Base-by-base conservation (phyloP, 2,888 invertebrate species). In the Philaethria dido region DNA sequence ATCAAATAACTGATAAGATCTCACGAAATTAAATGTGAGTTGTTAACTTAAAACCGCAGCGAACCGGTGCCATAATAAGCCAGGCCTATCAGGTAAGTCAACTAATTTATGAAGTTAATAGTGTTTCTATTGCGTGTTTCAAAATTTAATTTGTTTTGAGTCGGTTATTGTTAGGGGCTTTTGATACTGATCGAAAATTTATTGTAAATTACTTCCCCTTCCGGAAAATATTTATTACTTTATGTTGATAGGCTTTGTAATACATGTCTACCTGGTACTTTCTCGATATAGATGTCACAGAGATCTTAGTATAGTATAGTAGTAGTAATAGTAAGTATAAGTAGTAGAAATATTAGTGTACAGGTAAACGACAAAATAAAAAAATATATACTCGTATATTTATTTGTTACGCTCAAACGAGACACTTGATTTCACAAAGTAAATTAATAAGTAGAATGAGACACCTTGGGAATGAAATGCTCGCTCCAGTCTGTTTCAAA, bases 111-210 rank as follows among this genome's bases (percentile, higher is more conserved):
- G 80, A 84, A 83, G 78, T 80, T 80, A 87, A 85, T 85, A 80
- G 82, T 77, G 81, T 80, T 80, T 80, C 70, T 81, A 82, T 92
- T 86, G 92, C 92, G 92, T 92, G 92, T 80, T 85, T 72, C 73
- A 78, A 73, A 88, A 88, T 88, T 91, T 89, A 88, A 89, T 89
- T 90, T 87, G 77, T 81, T 80, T 84, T 75, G 71, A 79, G 75
- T 79, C 76, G 74, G 77, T 81, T 79, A 82, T 81, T 81, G 80
- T 82, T 82, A 74, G 80, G 79, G 82, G 76, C 79, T 76, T 71
- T 57, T 64, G 52, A 48, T 54, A 44, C 16, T 48, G 16, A 61
- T 62, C 47, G 48, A 42, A 22, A 57, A 57, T 57, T 57, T 57
- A 57, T 57, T 57, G 42, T 57, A 39, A 57, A 57, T 57, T 57